phyloP scores from a whole-genome alignment of 2,113 vertebrate genomes.

The Siphamia tubifer region DNA sequence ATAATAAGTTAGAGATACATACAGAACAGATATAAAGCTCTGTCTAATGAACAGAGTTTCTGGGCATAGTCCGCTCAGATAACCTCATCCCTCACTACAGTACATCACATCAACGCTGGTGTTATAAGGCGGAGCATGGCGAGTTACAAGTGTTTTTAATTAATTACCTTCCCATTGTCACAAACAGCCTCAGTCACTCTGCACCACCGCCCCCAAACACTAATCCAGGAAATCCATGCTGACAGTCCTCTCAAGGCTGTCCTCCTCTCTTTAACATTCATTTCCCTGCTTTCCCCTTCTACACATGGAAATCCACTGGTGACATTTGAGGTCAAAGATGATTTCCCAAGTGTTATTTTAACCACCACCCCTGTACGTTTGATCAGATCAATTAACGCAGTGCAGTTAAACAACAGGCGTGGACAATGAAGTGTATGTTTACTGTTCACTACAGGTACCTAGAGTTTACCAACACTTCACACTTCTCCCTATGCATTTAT shows the following conservation, averaged over 20 bases:
- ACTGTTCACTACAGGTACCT: not conserved
- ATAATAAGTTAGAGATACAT: constrained; percentile 20
- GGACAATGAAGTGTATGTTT: constrained; percentile 21
- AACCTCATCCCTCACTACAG: constrained; percentile 15
- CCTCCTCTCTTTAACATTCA: constrained; percentile 16
- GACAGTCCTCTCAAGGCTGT: constrained; percentile 63
- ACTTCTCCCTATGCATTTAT: constrained; percentile 17
- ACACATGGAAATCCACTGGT: constrained; percentile 16
- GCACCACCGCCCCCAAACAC: constrained; percentile 37
- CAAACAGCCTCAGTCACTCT: constrained; percentile 52
- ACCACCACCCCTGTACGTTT: not conserved
- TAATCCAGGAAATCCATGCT: constrained; percentile 64
- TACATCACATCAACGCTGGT: constrained; percentile 20
- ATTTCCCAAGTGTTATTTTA: constrained; percentile 41
- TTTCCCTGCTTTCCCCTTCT: not conserved
- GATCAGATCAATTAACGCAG: constrained; percentile 27
- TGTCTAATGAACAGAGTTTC: constrained; percentile 26
- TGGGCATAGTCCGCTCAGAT: constrained; percentile 30
- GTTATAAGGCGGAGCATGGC: constrained; percentile 35
- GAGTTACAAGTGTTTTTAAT: constrained; percentile 67
- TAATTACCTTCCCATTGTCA: constrained; percentile 65
- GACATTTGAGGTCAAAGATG: constrained; percentile 35
- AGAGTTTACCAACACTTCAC: not conserved
- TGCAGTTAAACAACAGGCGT: not conserved
- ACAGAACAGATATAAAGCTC: not conserved